phyloP scores from a whole-genome alignment of 2,888 invertebrate genomes.

The Acrocyrtus sp. region DNA sequence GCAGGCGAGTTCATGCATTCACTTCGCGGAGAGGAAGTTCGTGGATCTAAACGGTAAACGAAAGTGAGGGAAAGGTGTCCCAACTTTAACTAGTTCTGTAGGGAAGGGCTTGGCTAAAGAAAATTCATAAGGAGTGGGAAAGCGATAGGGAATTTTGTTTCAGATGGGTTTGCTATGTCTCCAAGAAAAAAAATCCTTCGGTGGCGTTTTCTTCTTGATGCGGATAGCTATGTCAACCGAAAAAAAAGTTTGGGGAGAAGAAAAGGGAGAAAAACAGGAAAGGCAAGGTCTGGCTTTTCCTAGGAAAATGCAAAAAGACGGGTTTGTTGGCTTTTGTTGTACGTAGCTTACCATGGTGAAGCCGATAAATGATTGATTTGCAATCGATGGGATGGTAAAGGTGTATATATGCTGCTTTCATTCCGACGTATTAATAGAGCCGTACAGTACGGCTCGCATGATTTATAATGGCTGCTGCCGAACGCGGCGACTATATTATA shows the following conservation, averaged over 20 bases:
- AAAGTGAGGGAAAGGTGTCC: slow-evolving; percentile 33
- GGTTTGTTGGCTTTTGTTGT: slow-evolving; percentile 61
- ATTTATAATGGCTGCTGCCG: too few relatives aligned
- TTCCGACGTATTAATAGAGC: slow-evolving; percentile 19
- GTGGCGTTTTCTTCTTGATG: too few relatives aligned
- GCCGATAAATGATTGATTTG: slow-evolving; percentile 64
- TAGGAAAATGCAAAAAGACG: too few relatives aligned
- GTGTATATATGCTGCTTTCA: too few relatives aligned
- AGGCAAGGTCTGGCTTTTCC: slow-evolving; percentile 7
- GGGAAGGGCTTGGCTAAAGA: not conserved
- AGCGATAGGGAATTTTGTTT: too few relatives aligned
- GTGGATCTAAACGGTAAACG: slow-evolving; percentile 18
- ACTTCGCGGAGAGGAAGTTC: too few relatives aligned
- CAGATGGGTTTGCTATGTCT: too few relatives aligned
- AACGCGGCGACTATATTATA: not conserved
- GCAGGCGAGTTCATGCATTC: too few relatives aligned
- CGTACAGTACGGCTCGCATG: too few relatives aligned
- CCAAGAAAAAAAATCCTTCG: too few relatives aligned
- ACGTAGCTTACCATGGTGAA: slow-evolving; percentile 62
- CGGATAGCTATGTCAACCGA: too few relatives aligned
- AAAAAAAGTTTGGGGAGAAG: slow-evolving; percentile 10
- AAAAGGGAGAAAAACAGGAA: slow-evolving; percentile 4
- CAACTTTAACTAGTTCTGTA: not conserved
- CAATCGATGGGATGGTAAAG: slow-evolving; percentile 61
- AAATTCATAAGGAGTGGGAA: too few relatives aligned